phyloP scores from a whole-genome alignment of 1,140 invertebrate species.

The Philopotamus ludificatus region DNA sequence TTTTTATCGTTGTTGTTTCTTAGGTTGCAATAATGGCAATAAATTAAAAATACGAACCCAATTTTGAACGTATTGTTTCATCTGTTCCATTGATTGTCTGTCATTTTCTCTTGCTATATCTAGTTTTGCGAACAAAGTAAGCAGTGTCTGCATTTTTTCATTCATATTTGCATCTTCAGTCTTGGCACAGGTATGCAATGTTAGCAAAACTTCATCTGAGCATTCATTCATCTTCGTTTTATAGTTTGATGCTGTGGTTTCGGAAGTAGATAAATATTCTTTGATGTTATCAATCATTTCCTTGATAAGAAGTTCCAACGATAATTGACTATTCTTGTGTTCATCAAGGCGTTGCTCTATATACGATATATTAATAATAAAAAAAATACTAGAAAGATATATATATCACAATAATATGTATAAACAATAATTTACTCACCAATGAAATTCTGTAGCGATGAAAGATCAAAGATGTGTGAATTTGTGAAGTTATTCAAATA shows the following conservation, averaged over 20 bases:
- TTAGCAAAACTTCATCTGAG: slow-evolving; percentile 2
- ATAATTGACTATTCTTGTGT: slow-evolving; percentile 37
- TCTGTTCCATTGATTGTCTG: slow-evolving; percentile 30
- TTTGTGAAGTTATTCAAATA: slow-evolving; percentile 36
- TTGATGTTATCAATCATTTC: slow-evolving; percentile 40
- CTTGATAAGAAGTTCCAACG: slow-evolving; percentile 43
- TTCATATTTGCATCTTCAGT: slow-evolving; percentile 1
- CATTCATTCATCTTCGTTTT: background rate
- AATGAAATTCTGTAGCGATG: slow-evolving; percentile 33
- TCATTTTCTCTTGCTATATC: slow-evolving; percentile 32
- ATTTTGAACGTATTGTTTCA: slow-evolving; percentile 41
- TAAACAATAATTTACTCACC: slow-evolving; percentile 30
- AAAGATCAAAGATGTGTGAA: slow-evolving; percentile 31
- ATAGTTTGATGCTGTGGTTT: slow-evolving; percentile 2
- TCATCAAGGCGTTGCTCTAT: slow-evolving; percentile 44
- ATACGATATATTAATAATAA: too few relatives aligned
- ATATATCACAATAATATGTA: slow-evolving; percentile 4
- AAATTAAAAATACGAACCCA: slow-evolving; percentile 44
- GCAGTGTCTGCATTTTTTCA: background rate
- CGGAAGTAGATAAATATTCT: too few relatives aligned
- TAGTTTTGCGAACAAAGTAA: slow-evolving; percentile 23
- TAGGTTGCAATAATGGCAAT: background rate
- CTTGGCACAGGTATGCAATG: background rate
- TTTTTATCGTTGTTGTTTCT: too few relatives aligned
- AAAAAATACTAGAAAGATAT: too few relatives aligned